These are phyloP conservation scores for Pituophis catenifer DNA, from an alignment of 2,113 vertebrate species.

Conservation along the genomic window DNA sequence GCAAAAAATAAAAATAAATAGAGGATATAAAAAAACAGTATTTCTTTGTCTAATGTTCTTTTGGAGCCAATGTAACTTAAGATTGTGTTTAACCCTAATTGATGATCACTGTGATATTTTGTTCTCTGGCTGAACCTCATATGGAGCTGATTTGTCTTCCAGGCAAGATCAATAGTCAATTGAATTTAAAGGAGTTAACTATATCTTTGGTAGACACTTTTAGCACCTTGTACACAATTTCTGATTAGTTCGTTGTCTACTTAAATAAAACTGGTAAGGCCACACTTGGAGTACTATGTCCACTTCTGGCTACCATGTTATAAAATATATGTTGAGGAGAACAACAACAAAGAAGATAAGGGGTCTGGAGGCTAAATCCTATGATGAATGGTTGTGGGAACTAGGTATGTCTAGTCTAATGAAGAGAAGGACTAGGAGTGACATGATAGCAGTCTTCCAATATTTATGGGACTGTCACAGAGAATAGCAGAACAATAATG, in stretches of 20 bases:
- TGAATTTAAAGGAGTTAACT: neutral
- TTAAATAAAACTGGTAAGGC: neutral
- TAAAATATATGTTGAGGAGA: neutral
- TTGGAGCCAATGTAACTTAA: neutral
- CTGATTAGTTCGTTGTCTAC: neutral
- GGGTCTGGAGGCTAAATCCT: neutral
- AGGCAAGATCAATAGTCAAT: neutral
- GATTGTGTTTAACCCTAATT: neutral
- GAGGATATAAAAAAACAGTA: neutral
- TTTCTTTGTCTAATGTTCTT: neutral
- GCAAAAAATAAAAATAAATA: neutral
- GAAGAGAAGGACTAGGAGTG: neutral
- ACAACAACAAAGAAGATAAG: neutral
- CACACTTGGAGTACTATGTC: neutral
- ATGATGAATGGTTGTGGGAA: neutral
- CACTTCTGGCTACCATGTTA: neutral
- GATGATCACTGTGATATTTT: neutral
- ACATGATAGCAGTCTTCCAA: neutral
- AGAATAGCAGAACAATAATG: too few relatives aligned
- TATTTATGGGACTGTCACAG: neutral
- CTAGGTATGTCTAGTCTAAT: neutral
- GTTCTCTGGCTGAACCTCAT: neutral
- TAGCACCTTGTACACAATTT: neutral
- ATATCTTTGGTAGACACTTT: neutral
- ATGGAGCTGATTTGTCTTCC: neutral